Evolutionary conservation across 2,888 invertebrate species (phyloP), one percentile per base, ranked within the genome.

Genomic region (Pyrrhia umbra): DNA sequence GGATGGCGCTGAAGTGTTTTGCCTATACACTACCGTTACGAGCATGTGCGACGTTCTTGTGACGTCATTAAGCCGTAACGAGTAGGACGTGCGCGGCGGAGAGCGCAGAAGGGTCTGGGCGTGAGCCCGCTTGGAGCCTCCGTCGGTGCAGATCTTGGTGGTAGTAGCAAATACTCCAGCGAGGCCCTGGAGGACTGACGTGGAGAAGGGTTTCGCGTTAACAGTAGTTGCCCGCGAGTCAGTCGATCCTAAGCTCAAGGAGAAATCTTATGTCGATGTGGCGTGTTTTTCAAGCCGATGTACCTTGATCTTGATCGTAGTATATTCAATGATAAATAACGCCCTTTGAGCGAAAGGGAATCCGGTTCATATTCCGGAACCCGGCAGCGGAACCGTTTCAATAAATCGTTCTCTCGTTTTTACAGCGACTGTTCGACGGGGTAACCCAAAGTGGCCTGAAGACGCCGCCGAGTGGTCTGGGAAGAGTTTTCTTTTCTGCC

Each of bases 161-260:
- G 95, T 96, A 96, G 96, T 96, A 96, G 96, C 96, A 96, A 96
- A 96, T 96, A 96, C 95, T 95, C 95, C 92, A 95, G 95, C 92
- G 96, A 95, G 95, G 88, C 86, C 94, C 94, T 95, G 92, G 95
- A 95, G 93, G 95, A 95, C 95, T 95, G 95, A 95, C 87, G 95
- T 95, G 95, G 94, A 84, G 95, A 95, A 95, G 95, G 95, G 96
- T 86, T 86, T 85, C 85, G 84, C 81, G 88, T 81, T 77, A 88
- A 88, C 95, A 95, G 95, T 92, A 88, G 92, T 95, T 95, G 95
- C 90, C 92, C 95, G 92, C 91, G 93, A 93, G 94, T 95, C 87
- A 95, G 94, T 95, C 95, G 94, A 93, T 94, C 95, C 93, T 95
- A 96, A 95, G 94, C 92, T 92, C 90, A 88, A 92, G 88, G 95